Evolutionary conservation across 2,888 invertebrate genomes (phyloP), one percentile per base, ranked within the genome.

Genomic region (Xestia ashworthii): DNA sequence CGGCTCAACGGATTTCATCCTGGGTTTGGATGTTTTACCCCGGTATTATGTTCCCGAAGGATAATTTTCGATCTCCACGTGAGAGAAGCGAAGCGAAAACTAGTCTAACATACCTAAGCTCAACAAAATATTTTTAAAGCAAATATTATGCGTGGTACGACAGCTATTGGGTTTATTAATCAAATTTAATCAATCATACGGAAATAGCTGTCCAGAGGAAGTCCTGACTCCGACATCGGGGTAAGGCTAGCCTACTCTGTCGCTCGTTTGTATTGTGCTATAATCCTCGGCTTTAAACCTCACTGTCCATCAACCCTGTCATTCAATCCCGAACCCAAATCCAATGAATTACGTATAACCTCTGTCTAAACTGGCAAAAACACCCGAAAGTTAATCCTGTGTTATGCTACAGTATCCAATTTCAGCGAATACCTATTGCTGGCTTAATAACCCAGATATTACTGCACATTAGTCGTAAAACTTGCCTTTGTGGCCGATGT

Each of bases 271-370:
- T 78, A 83, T 77, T 78, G 71, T 66, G 72, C 70, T 74, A 71
- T 78, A 82, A 81, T 78, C 64, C 80, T 25, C 25, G n/a, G 79
- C 48, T 78, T 77, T 79, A 79, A 81, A 80, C 64, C 79, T 71
- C 70, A 53, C 78, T 81, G 80, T 86, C 85, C 79, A 80, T 79
- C 82, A 89, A 53, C 78, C 66, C 80, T 84, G 86, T 88, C 80
- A 81, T 86, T 81, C 79, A 83, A 83, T 74, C 62, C 76, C 65
- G 71, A 55, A 79, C 80, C 77, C 68, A 83, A 89, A 87, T 82
- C 88, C 87, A 69, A 84, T 87, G 82, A 82, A 86, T 86, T 86
- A 84, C 78, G 77, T 58, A 86, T 78, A 79, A 74, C 69, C 78
- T 77, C 70, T 71, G n/a, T 71, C 78, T 64, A 71, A 81, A 72